phyloP scores from a whole-genome alignment of 2,113 vertebrate genomes.

The Neofelis nebulosa region DNA sequence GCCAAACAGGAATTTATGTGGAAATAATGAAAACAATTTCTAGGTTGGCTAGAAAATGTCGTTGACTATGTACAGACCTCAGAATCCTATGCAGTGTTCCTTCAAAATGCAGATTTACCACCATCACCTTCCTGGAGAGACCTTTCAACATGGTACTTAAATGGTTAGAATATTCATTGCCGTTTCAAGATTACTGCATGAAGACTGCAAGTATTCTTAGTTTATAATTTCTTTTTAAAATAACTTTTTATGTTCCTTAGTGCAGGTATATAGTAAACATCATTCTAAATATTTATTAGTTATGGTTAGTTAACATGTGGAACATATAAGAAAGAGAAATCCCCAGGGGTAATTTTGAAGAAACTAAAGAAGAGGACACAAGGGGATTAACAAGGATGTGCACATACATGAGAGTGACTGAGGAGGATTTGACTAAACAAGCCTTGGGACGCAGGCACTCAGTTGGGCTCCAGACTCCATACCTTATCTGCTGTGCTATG shows the following conservation, averaged over 20 bases:
- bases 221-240: background rate
- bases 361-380: background rate
- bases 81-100: background rate
- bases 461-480: background rate
- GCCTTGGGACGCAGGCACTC: too few relatives aligned
- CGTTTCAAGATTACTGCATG: background rate
- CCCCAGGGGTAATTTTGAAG: background rate
- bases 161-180: background rate
- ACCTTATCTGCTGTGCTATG: accelerated
- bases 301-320: background rate
- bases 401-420: background rate
- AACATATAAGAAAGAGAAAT: background rate
- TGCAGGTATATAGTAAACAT: background rate
- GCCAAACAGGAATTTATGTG: background rate
- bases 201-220: background rate
- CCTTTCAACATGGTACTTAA: background rate
- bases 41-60: background rate
- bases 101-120: background rate
- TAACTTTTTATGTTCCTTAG: background rate
- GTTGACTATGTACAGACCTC: background rate
- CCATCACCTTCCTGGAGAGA: background rate
- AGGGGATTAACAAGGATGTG: background rate
- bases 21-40: background rate
- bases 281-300: background rate
- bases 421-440: background rate